Evolutionary conservation across 2,888 invertebrate species (phyloP).

Genomic region (Ditula angustiorana): DNA sequence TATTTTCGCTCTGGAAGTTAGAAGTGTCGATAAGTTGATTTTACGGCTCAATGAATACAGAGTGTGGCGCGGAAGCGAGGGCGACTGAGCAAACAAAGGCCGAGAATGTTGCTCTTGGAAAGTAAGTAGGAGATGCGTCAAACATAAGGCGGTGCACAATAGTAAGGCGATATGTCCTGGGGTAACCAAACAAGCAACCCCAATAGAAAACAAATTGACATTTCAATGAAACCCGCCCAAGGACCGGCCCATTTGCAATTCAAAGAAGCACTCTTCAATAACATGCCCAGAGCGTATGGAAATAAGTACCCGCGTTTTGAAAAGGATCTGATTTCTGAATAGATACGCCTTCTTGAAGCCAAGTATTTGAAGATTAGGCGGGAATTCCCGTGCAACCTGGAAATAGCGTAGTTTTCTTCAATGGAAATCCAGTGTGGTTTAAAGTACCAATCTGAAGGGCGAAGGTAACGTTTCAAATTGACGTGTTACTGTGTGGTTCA

Average conservation of each 20-base stretch:
- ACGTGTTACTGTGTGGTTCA: constrained; percentile 27
- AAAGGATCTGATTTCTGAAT: constrained; percentile 76
- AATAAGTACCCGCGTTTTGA: constrained; percentile 72
- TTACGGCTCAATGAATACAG: constrained; percentile 42
- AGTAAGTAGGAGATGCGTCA: constrained; percentile 51
- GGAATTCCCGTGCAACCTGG: constrained; percentile 17
- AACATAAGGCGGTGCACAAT: constrained; percentile 56
- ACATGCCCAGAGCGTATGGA: constrained; percentile 73
- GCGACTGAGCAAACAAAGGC: constrained; percentile 49
- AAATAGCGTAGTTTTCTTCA: constrained; percentile 5
- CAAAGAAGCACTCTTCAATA: constrained; percentile 80
- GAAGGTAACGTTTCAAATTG: constrained; percentile 25
- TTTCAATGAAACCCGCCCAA: constrained; percentile 77
- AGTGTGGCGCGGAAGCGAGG: constrained; percentile 32
- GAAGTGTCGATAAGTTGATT: constrained; percentile 42
- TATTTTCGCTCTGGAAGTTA: constrained; percentile 41
- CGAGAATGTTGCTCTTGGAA: constrained; percentile 42
- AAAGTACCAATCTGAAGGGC: constrained; percentile 1
- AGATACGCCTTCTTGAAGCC: constrained; percentile 48
- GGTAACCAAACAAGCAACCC: constrained; percentile 67
- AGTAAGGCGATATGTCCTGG: constrained; percentile 66
- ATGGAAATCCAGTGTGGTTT: constrained; percentile 22
- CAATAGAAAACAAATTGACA: constrained; percentile 85
- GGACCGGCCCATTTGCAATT: constrained; percentile 80
- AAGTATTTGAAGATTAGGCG: constrained; percentile 37